A percentile compares a stretch with the other conserved stretches of the same genome.
Conservation (phyloP, 2,113 vertebrate genomes). For the Notarius lentiginosus region DNA sequence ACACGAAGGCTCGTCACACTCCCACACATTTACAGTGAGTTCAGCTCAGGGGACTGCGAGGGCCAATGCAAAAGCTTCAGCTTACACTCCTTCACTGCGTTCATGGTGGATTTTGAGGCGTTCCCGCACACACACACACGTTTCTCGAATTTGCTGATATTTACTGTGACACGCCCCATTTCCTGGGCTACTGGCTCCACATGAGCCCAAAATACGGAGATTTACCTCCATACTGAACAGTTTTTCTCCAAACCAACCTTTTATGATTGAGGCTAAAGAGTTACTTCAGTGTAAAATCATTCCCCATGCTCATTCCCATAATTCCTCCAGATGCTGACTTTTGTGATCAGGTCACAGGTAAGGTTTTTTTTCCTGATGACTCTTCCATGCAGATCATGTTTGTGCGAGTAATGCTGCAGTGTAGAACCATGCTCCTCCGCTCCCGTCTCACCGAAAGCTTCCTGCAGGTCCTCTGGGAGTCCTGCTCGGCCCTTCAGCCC, state of each 20-base stretch:
- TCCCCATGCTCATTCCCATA: neutral
- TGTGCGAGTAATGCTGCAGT: neutral
- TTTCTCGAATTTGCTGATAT: neutral
- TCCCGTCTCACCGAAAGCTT: too few species aligned
- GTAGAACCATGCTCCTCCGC: neutral
- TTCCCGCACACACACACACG: too few species aligned
- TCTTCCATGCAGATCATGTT: neutral
- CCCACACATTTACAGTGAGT: neutral
- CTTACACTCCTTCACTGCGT: neutral
- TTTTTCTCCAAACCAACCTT: neutral
- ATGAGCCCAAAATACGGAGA: neutral
- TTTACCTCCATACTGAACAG: neutral
- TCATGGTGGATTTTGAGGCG: neutral
- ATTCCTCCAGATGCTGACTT: neutral
- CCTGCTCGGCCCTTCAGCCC: too few species aligned
- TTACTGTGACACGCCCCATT: neutral
- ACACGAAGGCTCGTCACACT: neutral
- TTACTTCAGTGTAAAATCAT: neutral
- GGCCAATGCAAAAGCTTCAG: neutral
- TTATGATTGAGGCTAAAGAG: too few species aligned
- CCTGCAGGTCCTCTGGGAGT: too few species aligned
- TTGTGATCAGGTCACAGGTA: neutral
- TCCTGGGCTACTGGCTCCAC: neutral
- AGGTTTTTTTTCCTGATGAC: neutral
- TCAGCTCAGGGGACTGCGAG: neutral